Percentiles rank a stretch among this genome's conserved stretches.
Evolutionary conservation across 2,797 vertebrate species (phyloP).

Genomic region (Labroides dimidiatus): DNA sequence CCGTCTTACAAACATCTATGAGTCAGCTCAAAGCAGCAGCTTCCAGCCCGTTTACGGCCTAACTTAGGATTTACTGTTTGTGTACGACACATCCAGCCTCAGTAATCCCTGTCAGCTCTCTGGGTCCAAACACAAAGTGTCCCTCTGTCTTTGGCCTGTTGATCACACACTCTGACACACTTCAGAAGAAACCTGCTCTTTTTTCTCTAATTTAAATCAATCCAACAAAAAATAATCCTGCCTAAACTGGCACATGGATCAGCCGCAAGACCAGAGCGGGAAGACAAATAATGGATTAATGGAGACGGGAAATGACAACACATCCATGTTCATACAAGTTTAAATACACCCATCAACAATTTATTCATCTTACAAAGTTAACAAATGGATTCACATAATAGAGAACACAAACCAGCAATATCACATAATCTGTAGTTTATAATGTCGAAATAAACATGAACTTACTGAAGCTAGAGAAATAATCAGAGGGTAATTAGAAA

Average conservation of each 20-base stretch:
- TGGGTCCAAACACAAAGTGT: conserved; percentile 14
- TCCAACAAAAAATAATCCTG: background rate
- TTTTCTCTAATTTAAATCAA: background rate
- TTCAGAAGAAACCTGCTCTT: background rate
- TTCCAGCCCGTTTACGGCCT: conserved; percentile 58
- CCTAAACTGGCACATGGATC: background rate
- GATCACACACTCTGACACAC: conserved; percentile 7
- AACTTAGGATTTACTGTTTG: conserved; percentile 64
- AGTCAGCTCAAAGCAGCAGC: conserved; percentile 43
- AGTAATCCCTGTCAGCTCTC: conserved; percentile 50
- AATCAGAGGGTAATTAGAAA: too few relatives aligned
- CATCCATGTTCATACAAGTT: too few relatives aligned
- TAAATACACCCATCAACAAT: too few relatives aligned
- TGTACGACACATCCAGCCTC: conserved; percentile 43
- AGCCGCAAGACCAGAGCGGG: background rate
- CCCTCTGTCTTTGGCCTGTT: conserved; percentile 8
- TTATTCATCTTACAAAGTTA: too few relatives aligned
- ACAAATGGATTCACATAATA: too few relatives aligned
- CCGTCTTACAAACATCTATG: conserved; percentile 26
- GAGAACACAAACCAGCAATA: too few relatives aligned
- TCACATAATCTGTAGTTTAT: too few relatives aligned
- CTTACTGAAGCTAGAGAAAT: too few relatives aligned
- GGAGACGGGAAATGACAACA: too few relatives aligned
- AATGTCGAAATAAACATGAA: too few relatives aligned
- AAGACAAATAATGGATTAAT: too few relatives aligned